Percentiles rank a stretch among this genome's conserved stretches.
phyloP scores from a whole-genome alignment of 2,888 invertebrate genomes.

The Apotomis turbidana region DNA sequence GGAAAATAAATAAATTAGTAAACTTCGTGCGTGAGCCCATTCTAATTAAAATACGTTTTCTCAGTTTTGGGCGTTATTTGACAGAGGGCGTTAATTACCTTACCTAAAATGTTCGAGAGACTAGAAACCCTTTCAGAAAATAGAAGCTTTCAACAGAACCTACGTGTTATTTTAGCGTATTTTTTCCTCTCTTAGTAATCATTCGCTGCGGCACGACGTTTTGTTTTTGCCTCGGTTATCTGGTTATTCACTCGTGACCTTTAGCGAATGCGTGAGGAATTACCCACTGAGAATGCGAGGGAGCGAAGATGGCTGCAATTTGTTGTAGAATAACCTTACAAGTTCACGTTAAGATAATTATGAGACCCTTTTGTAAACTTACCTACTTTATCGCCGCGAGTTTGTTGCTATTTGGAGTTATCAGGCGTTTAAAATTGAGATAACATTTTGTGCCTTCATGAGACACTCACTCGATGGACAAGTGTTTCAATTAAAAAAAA shows the following conservation, averaged over 20 bases:
- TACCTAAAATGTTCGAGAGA: too few relatives aligned
- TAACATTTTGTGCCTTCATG: too few relatives aligned
- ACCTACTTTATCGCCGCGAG: background rate
- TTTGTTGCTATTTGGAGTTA: background rate
- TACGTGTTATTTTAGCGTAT: constrained; percentile 37
- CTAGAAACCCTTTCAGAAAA: background rate
- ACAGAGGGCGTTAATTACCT: too few relatives aligned
- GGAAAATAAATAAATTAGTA: too few relatives aligned
- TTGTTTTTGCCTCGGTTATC: constrained; percentile 60
- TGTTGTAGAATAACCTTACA: constrained; percentile 29
- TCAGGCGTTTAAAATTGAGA: background rate
- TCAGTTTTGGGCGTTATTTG: too few relatives aligned
- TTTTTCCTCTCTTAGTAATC: constrained; percentile 67
- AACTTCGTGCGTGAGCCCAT: too few relatives aligned
- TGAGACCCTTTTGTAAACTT: constrained; percentile 6
- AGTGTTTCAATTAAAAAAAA: too few relatives aligned
- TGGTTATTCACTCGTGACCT: constrained; percentile 79
- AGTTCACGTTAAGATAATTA: constrained; percentile 27
- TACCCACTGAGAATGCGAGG: constrained; percentile 48
- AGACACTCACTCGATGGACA: too few relatives aligned
- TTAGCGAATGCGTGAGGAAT: constrained; percentile 67
- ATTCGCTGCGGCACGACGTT: constrained; percentile 56
- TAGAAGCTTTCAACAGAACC: background rate
- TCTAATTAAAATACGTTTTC: too few relatives aligned
- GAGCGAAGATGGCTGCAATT: constrained; percentile 33